Conservation (phyloP, 37 sponge, comb jelly and placozoan genomes). For the Aplysina aerophoba region DNA sequence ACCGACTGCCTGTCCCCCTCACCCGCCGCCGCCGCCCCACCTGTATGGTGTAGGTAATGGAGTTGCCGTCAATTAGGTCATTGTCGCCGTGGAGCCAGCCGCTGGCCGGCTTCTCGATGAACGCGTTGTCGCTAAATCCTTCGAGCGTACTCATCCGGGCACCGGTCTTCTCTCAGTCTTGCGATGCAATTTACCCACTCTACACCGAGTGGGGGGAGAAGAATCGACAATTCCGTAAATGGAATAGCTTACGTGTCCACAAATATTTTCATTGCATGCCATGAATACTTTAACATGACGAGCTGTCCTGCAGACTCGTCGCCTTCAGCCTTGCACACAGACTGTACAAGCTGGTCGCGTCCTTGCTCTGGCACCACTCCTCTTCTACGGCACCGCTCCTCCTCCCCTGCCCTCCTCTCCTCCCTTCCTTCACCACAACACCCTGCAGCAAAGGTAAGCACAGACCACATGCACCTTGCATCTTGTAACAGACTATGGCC, state of each 20-base stretch:
- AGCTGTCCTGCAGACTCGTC: neutral
- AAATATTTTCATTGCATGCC: too few species aligned
- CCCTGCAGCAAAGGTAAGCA: too few species aligned
- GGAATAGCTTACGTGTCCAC: too few species aligned
- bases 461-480: too few species aligned
- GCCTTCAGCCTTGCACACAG: neutral
- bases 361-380: neutral
- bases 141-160: neutral
- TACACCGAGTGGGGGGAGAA: too few species aligned
- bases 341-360: neutral
- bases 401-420: too few species aligned
- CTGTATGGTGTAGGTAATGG: constrained; percentile 62
- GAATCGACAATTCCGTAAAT: too few species aligned
- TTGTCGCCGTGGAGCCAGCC: constrained; percentile 86
- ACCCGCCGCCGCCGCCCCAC: constrained; percentile 25
- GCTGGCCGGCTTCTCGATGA: constrained; percentile 73
- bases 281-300: neutral
- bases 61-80: constrained; percentile 55
- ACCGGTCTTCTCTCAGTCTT: neutral
- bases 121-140: constrained; percentile 23
- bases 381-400: constrained; percentile 1
- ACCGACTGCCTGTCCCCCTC: too few species aligned
- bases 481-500: too few species aligned
- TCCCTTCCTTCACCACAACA: too few species aligned
- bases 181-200: neutral